phyloP scores from a whole-genome alignment of 2,113 vertebrate genomes.

The Pterocles orientalis region DNA sequence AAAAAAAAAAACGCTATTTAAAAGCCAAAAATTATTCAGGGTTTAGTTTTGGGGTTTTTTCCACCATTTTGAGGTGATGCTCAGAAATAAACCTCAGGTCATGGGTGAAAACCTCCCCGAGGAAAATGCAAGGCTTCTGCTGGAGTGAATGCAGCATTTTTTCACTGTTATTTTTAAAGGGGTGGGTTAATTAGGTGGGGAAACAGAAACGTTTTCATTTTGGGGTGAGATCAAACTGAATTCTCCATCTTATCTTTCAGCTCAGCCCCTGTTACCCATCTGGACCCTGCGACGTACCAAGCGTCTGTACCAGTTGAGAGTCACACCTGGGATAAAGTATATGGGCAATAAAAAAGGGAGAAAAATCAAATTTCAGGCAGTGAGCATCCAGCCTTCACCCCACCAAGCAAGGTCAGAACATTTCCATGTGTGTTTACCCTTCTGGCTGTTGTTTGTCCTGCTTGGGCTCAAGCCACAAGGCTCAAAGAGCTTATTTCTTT shows the following conservation, averaged over 20 bases:
- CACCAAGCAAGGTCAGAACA: background rate
- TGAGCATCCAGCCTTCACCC: background rate
- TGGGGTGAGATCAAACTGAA: background rate
- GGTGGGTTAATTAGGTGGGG: background rate
- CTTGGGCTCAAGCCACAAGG: background rate
- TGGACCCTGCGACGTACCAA: fast-evolving
- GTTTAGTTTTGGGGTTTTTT: too few relatives aligned
- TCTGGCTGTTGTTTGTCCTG: background rate
- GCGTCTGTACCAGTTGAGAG: fast-evolving
- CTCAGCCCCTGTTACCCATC: background rate
- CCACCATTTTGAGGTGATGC: background rate
- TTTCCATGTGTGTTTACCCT: background rate
- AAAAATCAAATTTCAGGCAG: background rate
- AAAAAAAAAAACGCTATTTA: background rate
- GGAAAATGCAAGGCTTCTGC: background rate
- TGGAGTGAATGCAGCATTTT: background rate
- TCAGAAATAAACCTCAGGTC: background rate
- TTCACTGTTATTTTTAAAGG: background rate
- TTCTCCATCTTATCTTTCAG: background rate
- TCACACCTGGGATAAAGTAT: background rate
- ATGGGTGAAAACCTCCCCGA: fast-evolving
- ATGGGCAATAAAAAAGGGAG: fast-evolving
- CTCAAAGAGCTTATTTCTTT: background rate
- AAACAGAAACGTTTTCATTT: background rate
- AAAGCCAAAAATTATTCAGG: background rate